A percentile compares a stretch with the other conserved stretches of the same genome.
Conservation (phyloP, 2,797 vertebrate genomes). For the Hafferia zeledoni region DNA sequence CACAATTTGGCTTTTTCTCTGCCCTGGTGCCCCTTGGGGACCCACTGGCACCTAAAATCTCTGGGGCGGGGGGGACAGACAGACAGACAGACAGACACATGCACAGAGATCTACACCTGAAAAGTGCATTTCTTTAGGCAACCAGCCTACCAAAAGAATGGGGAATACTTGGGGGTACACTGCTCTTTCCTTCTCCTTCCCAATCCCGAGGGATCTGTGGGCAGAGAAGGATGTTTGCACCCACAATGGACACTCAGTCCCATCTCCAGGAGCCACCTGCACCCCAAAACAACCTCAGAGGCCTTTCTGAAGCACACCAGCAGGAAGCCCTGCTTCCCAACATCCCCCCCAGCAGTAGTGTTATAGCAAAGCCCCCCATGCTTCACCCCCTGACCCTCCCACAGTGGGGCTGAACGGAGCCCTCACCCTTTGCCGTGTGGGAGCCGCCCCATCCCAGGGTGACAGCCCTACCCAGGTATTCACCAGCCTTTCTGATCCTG, state of each 20-base stretch:
- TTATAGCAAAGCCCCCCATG: rapidly evolving
- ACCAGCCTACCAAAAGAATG: neutral
- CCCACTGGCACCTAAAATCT: neutral
- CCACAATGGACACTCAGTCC: neutral
- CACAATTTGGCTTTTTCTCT: neutral
- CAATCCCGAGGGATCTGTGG: rapidly evolving
- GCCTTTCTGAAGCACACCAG: neutral
- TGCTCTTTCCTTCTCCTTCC: neutral
- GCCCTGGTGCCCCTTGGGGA: neutral
- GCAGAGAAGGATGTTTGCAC: rapidly evolving
- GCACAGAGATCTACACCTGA: neutral
- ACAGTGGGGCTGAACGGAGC: rapidly evolving
- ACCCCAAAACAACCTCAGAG: rapidly evolving
- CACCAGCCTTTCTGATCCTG: neutral
- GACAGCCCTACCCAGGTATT: neutral
- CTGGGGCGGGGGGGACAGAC: neutral
- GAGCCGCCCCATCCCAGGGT: rapidly evolving
- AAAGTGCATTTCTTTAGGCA: neutral
- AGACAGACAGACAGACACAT: neutral
- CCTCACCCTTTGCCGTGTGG: rapidly evolving
- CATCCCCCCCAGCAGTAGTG: neutral
- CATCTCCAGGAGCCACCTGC: neutral
- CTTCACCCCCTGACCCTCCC: neutral
- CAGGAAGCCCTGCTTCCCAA: neutral
- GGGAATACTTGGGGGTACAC: neutral